Evolutionary conservation across 2,888 invertebrate genomes (phyloP).

Genomic region (Adineta ricciae): DNA sequence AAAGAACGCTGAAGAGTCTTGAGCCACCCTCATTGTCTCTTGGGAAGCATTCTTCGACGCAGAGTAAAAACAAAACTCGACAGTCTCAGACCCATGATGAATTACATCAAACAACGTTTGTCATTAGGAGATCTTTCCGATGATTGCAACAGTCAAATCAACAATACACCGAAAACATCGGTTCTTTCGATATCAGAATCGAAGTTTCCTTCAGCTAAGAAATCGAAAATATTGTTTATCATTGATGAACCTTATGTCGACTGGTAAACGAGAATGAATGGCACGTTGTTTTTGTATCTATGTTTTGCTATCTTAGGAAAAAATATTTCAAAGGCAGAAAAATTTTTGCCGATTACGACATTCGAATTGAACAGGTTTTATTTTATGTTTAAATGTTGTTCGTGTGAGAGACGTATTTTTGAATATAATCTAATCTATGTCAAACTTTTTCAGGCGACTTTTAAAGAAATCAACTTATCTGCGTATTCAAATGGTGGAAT

Average conservation of each 20-base stretch:
- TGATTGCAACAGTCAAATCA: slow-evolving; percentile 51
- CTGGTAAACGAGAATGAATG: slow-evolving; percentile 58
- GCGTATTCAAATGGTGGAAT: slow-evolving; percentile 72
- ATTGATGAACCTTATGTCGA: slow-evolving; percentile 94
- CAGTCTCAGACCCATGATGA: slow-evolving; percentile 61
- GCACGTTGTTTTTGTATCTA: not conserved
- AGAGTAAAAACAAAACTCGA: too few species aligned
- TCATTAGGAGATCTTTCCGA: slow-evolving; percentile 93
- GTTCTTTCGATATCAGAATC: too few species aligned
- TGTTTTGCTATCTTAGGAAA: not conserved
- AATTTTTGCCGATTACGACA: slow-evolving; percentile 84
- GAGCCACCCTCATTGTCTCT: too few species aligned
- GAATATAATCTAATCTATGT: not conserved
- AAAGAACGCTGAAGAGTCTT: too few species aligned
- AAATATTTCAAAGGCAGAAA: slow-evolving; percentile 42
- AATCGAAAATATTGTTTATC: slow-evolving; percentile 80
- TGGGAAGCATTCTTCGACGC: not conserved
- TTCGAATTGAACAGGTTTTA: slow-evolving; percentile 74
- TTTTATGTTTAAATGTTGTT: slow-evolving; percentile 18
- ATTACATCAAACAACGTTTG: slow-evolving; percentile 94
- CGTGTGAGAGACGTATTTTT: not conserved
- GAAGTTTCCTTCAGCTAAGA: too few species aligned
- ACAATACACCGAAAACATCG: too few species aligned
- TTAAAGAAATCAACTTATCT: slow-evolving; percentile 76
- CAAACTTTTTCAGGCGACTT: slow-evolving; percentile 62